Conservation (phyloP, 2,113 vertebrate species). For the Melanocharis versteri region DNA sequence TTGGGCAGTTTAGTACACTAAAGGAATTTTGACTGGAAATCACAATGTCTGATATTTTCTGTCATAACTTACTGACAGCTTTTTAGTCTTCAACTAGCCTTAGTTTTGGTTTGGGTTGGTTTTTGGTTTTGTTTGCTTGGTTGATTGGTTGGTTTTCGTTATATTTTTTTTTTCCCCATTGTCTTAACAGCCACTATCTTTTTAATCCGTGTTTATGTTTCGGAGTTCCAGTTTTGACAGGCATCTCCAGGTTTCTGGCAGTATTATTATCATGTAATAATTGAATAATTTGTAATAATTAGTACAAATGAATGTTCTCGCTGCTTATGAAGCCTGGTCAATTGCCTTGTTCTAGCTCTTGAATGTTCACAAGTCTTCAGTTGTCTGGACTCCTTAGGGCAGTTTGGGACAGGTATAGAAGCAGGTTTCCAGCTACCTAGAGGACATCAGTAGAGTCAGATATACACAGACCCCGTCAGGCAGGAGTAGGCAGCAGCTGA, state of each 20-base stretch:
- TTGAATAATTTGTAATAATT: background rate
- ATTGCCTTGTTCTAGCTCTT: background rate
- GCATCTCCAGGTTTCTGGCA: background rate
- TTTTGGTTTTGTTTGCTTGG: background rate
- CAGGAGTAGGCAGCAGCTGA: background rate
- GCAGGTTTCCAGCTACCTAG: background rate
- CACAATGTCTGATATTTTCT: background rate
- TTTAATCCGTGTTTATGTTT: background rate
- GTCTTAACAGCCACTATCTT: background rate
- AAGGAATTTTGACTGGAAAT: background rate
- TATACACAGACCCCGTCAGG: fast-evolving
- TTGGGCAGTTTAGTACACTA: background rate
- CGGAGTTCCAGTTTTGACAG: background rate
- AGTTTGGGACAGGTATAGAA: background rate
- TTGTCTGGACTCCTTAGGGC: background rate
- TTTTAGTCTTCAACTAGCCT: background rate
- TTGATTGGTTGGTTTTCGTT: too few species aligned
- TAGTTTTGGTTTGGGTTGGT: background rate
- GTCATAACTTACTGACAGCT: background rate
- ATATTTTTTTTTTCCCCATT: background rate
- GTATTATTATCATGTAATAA: background rate
- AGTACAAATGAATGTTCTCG: background rate
- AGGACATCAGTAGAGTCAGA: background rate
- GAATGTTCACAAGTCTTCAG: background rate
- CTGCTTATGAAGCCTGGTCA: background rate